Evolutionary conservation across 2,113 vertebrate species (phyloP).

Genomic region (Phainopepla nitens): DNA sequence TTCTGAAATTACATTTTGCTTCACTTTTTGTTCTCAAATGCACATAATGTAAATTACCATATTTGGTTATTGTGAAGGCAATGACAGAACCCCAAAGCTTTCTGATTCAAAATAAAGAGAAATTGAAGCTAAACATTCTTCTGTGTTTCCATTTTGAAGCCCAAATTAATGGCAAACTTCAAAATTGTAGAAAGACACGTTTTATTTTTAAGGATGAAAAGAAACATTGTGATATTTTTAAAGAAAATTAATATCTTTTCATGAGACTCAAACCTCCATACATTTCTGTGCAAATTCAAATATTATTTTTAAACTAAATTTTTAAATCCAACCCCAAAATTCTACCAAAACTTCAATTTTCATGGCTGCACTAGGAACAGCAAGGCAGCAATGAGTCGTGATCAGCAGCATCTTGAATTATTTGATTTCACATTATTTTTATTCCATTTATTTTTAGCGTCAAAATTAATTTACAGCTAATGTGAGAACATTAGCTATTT

Average conservation of each 20-base stretch:
- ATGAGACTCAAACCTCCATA: not conserved
- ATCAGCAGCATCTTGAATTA: not conserved
- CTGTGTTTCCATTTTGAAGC: not conserved
- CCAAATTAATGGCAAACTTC: not conserved
- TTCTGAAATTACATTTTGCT: not conserved
- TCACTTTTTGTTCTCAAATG: not conserved
- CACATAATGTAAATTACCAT: not conserved
- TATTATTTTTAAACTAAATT: not conserved
- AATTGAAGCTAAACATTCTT: not conserved
- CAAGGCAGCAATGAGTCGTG: not conserved
- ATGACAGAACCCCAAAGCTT: not conserved
- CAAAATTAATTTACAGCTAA: not conserved
- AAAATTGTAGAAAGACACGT: not conserved
- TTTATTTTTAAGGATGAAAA: not conserved
- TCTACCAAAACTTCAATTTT: not conserved
- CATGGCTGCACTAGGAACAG: not conserved
- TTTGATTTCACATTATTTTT: not conserved
- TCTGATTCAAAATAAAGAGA: not conserved
- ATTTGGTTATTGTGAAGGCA: not conserved
- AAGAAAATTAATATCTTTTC: not conserved
- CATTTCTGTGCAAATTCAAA: not conserved
- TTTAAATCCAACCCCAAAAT: not conserved
- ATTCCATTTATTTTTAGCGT: not conserved
- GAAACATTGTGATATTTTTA: not conserved
- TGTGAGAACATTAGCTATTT: slow-evolving; percentile 20